Base-by-base conservation (phyloP, 1,140 invertebrate genomes). In the Dendroctonus valens region DNA sequence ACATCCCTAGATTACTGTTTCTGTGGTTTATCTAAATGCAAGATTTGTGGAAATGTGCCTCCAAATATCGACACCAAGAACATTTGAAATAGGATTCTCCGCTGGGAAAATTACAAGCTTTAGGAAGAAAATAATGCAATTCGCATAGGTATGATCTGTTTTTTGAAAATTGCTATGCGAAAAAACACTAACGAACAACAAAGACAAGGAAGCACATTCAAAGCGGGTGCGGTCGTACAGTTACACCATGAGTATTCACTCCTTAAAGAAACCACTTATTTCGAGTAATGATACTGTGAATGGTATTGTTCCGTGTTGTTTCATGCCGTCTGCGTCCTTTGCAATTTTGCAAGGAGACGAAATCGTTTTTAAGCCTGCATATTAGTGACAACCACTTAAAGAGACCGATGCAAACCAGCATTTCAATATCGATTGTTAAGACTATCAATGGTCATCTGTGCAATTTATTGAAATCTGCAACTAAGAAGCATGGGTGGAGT, bases 401-500 rank as follows among this genome's bases (percentile, higher is more conserved):
- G 26, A 26, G 26, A 26, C 1, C 26, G 26, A 26, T 2, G 26
- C 26, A 26, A 26, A 26, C 26, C 26, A 2, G 26, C 26, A 26
- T 26, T 26, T 26, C 26, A 26, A 26, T 26, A 26, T 26, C 26
- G 26, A 26, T 26, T 26, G 26, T 26, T 14, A 15, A 50, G 26
- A 26, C 26, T 26, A 26, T 26, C 26, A 26, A 26, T 26, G 26
- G 26, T 12, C 57, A 59, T 59, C 57, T 26, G 41, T 59, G 57
- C 57, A 59, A 48, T 59, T 37, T 48, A 52, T 61, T 5, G 9
- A 15, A 52, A 12, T 15, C 26, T 39, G 12, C 26, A 15, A 6
- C 15, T 8, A 55, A 41, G 60, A 54, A 26, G 51, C 50, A 54
- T 63, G 60, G 68, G 68, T 65, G 58, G 57, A 69, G 51, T 57